phyloP scores from a whole-genome alignment of 2,797 vertebrate genomes.

The Anabas testudineus region DNA sequence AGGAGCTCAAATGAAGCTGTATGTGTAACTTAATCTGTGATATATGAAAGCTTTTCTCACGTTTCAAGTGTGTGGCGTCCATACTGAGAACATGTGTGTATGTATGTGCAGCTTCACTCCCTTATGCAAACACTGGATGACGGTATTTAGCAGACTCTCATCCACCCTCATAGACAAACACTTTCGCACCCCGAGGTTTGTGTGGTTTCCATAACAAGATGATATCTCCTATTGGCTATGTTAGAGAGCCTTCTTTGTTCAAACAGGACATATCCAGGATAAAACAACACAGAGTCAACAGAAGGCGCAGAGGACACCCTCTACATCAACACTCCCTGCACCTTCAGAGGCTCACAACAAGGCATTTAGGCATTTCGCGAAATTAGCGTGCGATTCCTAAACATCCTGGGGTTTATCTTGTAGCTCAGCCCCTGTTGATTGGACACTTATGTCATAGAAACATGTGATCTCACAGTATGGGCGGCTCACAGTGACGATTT shows the following conservation, averaged over 20 bases:
- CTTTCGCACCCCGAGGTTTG: constrained; percentile 39
- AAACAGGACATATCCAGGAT: constrained; percentile 74
- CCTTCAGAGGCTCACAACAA: constrained; percentile 1
- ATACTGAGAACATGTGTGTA: neutral
- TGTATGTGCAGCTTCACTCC: constrained; percentile 6
- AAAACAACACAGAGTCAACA: constrained; percentile 47
- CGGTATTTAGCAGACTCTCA: constrained; percentile 22
- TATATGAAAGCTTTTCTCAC: too few relatives aligned
- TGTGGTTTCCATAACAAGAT: constrained; percentile 44
- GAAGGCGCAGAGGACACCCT: constrained; percentile 25
- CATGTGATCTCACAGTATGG: too few relatives aligned
- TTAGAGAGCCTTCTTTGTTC: constrained; percentile 39
- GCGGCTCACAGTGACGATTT: too few relatives aligned
- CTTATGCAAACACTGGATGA: constrained; percentile 47
- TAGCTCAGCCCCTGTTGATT: neutral
- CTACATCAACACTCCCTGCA: constrained; percentile 29
- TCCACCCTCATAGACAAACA: constrained; percentile 53
- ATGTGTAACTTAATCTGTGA: too few relatives aligned
- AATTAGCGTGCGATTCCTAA: neutral
- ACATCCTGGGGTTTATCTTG: neutral
- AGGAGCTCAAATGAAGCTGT: too few relatives aligned
- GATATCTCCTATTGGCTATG: constrained; percentile 18
- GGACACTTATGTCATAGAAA: too few relatives aligned
- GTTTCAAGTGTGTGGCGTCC: too few relatives aligned
- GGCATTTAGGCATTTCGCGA: neutral